These are phyloP conservation scores for Acleris sparsana DNA, from an alignment of 2,888 invertebrate species.

Conservation along the genomic window DNA sequence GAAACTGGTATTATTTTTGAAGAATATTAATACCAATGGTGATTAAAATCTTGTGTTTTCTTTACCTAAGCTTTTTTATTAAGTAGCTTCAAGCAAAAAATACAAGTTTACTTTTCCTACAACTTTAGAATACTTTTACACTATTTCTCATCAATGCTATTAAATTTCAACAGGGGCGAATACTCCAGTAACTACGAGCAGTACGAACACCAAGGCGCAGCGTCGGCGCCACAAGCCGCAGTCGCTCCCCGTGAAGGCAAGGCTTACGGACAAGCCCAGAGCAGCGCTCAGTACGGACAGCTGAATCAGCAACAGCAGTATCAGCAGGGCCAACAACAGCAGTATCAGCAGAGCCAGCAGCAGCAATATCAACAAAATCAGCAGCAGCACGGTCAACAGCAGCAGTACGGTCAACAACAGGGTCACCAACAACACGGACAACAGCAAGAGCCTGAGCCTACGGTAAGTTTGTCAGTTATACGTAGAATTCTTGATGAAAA, in stretches of 20 bases:
- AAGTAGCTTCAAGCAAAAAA: too few relatives aligned
- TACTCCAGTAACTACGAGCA: constrained; percentile 44
- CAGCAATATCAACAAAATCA: constrained; percentile 32
- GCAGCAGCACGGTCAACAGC: constrained; percentile 40
- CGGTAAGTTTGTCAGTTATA: constrained; percentile 56
- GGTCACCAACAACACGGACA: constrained; percentile 45
- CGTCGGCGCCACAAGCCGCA: constrained; percentile 33
- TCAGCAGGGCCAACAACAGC: constrained; percentile 35
- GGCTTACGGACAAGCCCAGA: constrained; percentile 45
- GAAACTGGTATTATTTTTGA: too few relatives aligned
- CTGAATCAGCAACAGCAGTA: constrained; percentile 35
- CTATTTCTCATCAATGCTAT: constrained; percentile 4
- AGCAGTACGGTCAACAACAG: constrained; percentile 41
- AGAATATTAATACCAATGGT: too few relatives aligned
- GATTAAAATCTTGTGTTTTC: too few relatives aligned
- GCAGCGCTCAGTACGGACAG: constrained; percentile 38
- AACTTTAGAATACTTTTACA: neutral
- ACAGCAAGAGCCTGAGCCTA: constrained; percentile 66
- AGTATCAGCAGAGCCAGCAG: constrained; percentile 23
- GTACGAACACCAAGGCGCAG: constrained; percentile 42
- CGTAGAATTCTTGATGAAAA: too few relatives aligned
- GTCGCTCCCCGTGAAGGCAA: constrained; percentile 52
- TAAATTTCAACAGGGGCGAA: constrained; percentile 43
- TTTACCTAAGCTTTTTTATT: too few relatives aligned
- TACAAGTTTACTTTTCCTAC: too few relatives aligned